Percentiles rank a stretch among this genome's conserved stretches.
These are phyloP conservation scores for Thyatira batis DNA, from an alignment of 2,888 invertebrate genomes.

Conservation along the genomic window DNA sequence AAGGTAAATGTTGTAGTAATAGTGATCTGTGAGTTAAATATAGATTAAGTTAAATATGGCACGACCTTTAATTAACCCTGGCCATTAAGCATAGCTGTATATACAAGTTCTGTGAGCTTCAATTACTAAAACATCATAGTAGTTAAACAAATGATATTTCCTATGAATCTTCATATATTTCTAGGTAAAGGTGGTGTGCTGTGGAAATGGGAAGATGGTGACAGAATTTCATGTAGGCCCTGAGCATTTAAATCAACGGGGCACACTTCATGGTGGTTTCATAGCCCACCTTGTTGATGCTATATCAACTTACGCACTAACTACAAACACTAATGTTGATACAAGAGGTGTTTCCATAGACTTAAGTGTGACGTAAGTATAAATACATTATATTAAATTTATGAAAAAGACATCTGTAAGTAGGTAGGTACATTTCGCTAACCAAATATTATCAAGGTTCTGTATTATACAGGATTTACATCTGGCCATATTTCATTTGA, in stretches of 20 bases:
- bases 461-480: no score
- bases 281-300: constrained; percentile 88
- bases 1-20: constrained; percentile 54
- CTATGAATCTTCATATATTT: constrained; percentile 11
- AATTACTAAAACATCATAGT: no score
- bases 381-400: neutral
- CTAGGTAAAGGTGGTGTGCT: constrained; percentile 69
- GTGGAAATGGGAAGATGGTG: constrained; percentile 87
- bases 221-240: constrained; percentile 89
- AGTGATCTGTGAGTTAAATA: no score
- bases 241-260: constrained; percentile 88
- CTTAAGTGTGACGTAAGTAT: constrained; percentile 87
- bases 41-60: constrained; percentile 56
- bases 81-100: no score
- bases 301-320: constrained; percentile 90
- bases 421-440: no score
- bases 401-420: neutral
- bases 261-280: constrained; percentile 93
- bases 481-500: no score
- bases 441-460: no score
- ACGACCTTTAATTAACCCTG: neutral
- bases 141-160: no score
- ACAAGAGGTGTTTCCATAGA: constrained; percentile 91
- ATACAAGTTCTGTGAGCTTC: no score
- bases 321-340: constrained; percentile 83